Evolutionary conservation across 2,113 vertebrate genomes (phyloP).

Genomic region (Alexandromys fortis): DNA sequence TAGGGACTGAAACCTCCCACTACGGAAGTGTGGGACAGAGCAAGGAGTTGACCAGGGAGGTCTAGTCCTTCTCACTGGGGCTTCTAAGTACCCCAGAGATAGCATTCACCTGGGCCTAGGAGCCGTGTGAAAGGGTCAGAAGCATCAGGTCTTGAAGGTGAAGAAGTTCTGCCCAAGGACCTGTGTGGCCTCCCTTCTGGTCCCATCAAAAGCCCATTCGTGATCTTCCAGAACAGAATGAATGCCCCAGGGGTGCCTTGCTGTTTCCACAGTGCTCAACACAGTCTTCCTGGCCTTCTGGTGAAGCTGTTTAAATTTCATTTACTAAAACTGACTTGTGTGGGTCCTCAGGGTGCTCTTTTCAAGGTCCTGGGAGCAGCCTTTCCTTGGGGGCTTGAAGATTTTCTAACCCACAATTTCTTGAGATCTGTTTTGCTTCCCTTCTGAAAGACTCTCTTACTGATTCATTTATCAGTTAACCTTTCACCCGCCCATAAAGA

Average conservation of each 20-base stretch:
- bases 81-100: not conserved
- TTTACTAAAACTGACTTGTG: not conserved
- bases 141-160: not conserved
- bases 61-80: not conserved
- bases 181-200: not conserved
- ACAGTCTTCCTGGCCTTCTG: not conserved
- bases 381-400: not conserved
- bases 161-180: not conserved
- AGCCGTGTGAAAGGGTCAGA: not conserved
- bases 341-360: not conserved
- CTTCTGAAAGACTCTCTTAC: not conserved
- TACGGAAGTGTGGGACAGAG: too few species aligned
- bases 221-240: not conserved
- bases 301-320: not conserved
- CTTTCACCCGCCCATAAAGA: not conserved
- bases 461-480: not conserved
- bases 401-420: not conserved
- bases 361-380: not conserved
- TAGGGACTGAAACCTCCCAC: not conserved
- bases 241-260: not conserved
- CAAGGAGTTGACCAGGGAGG: too few species aligned
- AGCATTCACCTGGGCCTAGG: not conserved
- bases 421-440: not conserved
- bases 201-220: not conserved
- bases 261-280: not conserved